phyloP scores from a whole-genome alignment of 2,113 vertebrate species.

The Hyla sarda region DNA sequence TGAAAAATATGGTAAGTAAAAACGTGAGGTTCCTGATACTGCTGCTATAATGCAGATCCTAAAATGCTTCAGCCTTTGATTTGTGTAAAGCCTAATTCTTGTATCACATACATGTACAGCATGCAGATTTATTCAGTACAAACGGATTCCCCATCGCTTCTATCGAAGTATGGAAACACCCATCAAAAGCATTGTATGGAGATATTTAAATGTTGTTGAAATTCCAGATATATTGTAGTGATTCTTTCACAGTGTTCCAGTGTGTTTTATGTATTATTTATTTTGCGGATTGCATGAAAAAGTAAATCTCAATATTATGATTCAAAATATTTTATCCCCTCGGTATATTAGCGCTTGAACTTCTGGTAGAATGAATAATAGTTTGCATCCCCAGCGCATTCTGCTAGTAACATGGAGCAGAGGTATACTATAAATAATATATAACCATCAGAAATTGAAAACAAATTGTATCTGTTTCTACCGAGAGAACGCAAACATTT shows the following conservation, averaged over 20 bases:
- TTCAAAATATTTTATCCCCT: conserved; percentile 35
- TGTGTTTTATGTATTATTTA: conserved; percentile 55
- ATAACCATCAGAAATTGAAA: conserved; percentile 40
- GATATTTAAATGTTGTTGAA: background rate
- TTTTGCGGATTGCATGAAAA: conserved; percentile 40
- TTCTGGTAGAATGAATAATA: conserved; percentile 56
- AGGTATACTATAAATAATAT: conserved; percentile 44
- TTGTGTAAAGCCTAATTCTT: too few species aligned
- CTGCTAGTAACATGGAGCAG: conserved; percentile 34
- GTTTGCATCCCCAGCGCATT: conserved; percentile 22
- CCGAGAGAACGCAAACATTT: background rate
- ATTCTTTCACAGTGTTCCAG: background rate
- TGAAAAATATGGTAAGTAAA: too few species aligned
- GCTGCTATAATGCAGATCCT: background rate
- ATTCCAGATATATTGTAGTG: conserved; percentile 11
- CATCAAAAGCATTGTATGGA: background rate
- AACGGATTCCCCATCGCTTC: background rate
- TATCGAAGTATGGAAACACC: background rate
- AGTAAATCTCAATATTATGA: conserved; percentile 48
- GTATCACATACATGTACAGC: too few species aligned
- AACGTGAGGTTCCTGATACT: too few species aligned
- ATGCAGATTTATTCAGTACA: background rate
- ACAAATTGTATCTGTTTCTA: conserved; percentile 18
- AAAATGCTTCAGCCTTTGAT: background rate
- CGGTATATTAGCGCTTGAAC: conserved; percentile 48